Base-by-base conservation (phyloP, 1,140 invertebrate genomes). In the Drosophila asahinai region DNA sequence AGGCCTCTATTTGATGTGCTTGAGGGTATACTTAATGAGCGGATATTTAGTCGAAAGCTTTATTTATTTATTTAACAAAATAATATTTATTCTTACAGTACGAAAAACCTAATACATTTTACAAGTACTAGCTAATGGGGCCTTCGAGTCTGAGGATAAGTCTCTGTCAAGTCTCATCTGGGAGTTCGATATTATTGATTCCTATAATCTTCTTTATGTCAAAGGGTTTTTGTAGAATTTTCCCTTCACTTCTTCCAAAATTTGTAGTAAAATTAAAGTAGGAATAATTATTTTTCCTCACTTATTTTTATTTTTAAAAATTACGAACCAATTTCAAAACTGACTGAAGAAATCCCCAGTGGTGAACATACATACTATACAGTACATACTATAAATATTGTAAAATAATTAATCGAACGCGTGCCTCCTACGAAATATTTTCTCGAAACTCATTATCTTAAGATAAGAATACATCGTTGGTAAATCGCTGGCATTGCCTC, bases 31-130 rank as follows among this genome's bases (percentile, higher is more conserved):
- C 33, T 36, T 36, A 3, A 11, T 11, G 33, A 36, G 9, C 33
- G 33, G 33, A 36, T 36, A 36, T 36, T 36, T 36, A 36, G 33
- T 55, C 33, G 22, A 55, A 15, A 55, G 33, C 33, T 38, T 55
- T 55, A 38, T 55, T 55, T 55, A 38, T 55, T 55, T 55, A 55
- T 55, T 55, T 38, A 55, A 38, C 33, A 38, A 3, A 19, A 14
- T 36, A 14, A 15, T 19, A 14, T 15, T 3, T 12, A 12, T 9
- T 33, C 2, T 17, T 12, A 14, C 11, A 36, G 14, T 22, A 38
- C 12, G 15, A 30, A 9, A 30, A 17, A 12, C 25, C 25, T 22
- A 0, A 38, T 22, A 17, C 0, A 22, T 5, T 19, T 54, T 19
- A 54, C 6, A 3, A 19, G 12, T 54, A 54, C 17, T 55, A 55